phyloP scores from a whole-genome alignment of 2,888 invertebrate species.

The Drosophila stalkeri region DNA sequence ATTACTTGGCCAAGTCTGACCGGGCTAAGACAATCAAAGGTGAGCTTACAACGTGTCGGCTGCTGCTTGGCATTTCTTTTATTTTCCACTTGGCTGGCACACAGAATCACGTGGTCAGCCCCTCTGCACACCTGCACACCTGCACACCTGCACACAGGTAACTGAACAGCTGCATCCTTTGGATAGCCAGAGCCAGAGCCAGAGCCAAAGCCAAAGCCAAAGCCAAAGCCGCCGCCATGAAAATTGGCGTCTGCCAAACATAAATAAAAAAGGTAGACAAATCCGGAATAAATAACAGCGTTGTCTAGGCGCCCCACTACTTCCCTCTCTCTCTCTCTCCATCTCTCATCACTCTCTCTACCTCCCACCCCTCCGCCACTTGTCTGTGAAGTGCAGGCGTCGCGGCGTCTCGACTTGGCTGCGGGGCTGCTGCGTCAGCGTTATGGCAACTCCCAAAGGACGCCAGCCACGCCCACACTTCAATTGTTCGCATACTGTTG shows the following conservation, averaged over 20 bases:
- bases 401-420: slow-evolving; percentile 44
- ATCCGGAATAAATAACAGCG: slow-evolving; percentile 81
- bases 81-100: slow-evolving; percentile 68
- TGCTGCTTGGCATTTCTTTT: slow-evolving; percentile 63
- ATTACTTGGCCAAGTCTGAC: slow-evolving; percentile 61
- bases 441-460: slow-evolving; percentile 71
- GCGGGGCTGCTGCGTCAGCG: slow-evolving; percentile 65
- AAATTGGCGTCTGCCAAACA: slow-evolving; percentile 82
- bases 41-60: slow-evolving; percentile 57
- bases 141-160: background rate
- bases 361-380: background rate
- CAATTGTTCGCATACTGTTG: slow-evolving; percentile 29
- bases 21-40: slow-evolving; percentile 80
- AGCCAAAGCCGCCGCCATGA: slow-evolving; percentile 67
- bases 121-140: background rate
- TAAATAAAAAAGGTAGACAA: slow-evolving; percentile 81
- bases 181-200: slow-evolving; percentile 37
- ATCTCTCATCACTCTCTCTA: accelerated
- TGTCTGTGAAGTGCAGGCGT: slow-evolving; percentile 45
- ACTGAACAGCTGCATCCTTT: slow-evolving; percentile 52
- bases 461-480: slow-evolving; percentile 27
- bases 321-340: accelerated
- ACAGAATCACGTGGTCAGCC: slow-evolving; percentile 62
- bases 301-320: slow-evolving; percentile 60
- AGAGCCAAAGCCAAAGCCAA: slow-evolving; percentile 30